These are phyloP conservation scores for Melanotus villosus DNA, from an alignment of 2,888 invertebrate species.

Conservation along the genomic window DNA sequence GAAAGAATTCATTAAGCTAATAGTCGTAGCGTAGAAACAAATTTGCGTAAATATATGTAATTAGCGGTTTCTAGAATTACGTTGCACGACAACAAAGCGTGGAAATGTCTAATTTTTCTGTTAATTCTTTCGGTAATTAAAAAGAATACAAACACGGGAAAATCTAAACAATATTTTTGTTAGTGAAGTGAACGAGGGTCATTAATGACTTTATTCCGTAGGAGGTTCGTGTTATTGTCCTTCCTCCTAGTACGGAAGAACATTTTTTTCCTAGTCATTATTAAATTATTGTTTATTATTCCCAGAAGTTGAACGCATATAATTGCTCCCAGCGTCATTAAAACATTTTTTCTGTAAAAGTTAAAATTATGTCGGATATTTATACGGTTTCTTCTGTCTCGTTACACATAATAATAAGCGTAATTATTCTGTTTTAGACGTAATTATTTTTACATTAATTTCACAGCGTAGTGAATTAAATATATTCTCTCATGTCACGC, in stretches of 20 bases:
- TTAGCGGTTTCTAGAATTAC: conserved; percentile 12
- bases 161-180: not conserved
- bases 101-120: not conserved
- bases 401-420: conserved; percentile 65
- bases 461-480: conserved; percentile 63
- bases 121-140: not conserved
- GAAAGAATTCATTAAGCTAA: conserved; percentile 38
- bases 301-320: conserved; percentile 44
- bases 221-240: conserved; percentile 16
- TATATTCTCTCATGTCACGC: conserved; percentile 55
- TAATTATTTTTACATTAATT: conserved; percentile 68
- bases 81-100: not conserved
- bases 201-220: not conserved
- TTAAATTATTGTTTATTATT: conserved; percentile 47
- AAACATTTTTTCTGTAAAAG: conserved; percentile 55
- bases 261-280: conserved; percentile 42
- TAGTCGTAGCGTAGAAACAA: conserved; percentile 26
- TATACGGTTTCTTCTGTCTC: conserved; percentile 61
- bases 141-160: not conserved
- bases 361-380: conserved; percentile 53
- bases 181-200: too few relatives aligned
- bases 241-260: conserved; percentile 30
- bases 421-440: conserved; percentile 65
- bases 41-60: conserved; percentile 27
- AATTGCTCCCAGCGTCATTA: conserved; percentile 41